Base-by-base conservation (phyloP, 2,888 invertebrate genomes). In the Hemistola chrysoprasaria region DNA sequence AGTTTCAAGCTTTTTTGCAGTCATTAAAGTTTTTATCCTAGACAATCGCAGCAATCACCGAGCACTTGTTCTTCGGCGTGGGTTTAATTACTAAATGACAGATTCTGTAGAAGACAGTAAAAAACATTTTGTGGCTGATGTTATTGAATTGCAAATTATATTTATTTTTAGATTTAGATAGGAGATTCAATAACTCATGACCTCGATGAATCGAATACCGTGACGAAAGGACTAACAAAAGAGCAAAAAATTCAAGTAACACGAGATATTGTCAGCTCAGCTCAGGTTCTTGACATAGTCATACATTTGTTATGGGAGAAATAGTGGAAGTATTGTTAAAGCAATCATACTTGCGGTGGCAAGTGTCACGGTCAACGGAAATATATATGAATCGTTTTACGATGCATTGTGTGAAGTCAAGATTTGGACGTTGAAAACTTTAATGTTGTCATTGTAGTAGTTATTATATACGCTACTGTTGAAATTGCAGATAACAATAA, bases 201-300 rank as follows among this genome's bases (percentile, higher is more conserved):
- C 75, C 76, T 77, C 73, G 73, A 51, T 62, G 56, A 65, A 41
- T 50, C 62, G 47, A 62, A 59, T 57, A 48, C 57, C 73, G 65
- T 72, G 68, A 71, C 77, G 66, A 74, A 75, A 77, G 67, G 68
- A 70, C 61, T 56, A 40, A 64, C 60, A 65, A 60, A 62, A 53
- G 40, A 49, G 58, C 59, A 70, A 71, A 74, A 67, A 60, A 55
- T 11, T 47, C 41, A 48, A 54, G 47, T 49, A 57, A 47, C 46
- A 40, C 43, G 44, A 60, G 56, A 64, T 61, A 68, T 62, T 60
- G 49, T 59, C 52, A 47, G 51, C 53, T 43, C 44, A 62, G 59
- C 64, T 61, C 59, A 51, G 38, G 50, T 45, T 59, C 56, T 62
- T 62, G 54, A 56, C 55, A 58, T 44, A 59, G 50, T 47, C 50